phyloP scores from a whole-genome alignment of 2,797 vertebrate genomes.

The Enteromius anoplus region DNA sequence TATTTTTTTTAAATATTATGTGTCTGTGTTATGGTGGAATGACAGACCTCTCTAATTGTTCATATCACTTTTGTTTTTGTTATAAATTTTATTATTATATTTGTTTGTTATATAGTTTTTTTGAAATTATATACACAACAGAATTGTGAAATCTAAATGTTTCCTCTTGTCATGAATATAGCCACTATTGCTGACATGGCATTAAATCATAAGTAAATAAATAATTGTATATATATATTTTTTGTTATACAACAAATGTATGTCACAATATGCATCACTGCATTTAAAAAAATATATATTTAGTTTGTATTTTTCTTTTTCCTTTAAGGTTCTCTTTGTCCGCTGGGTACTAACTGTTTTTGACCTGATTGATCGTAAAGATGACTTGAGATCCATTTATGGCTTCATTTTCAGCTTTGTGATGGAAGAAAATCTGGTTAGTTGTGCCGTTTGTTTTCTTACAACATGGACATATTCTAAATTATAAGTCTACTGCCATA shows the following conservation, averaged over 20 bases:
- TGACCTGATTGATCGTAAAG: slow-evolving; percentile 91
- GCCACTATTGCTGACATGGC: too few species aligned
- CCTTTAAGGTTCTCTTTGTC: slow-evolving; percentile 85
- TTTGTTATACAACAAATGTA: background rate
- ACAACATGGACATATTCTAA: slow-evolving; percentile 56
- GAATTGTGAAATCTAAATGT: too few species aligned
- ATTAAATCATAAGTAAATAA: too few species aligned
- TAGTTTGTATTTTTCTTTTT: slow-evolving; percentile 31
- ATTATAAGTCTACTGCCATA: background rate
- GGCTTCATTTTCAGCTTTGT: slow-evolving; percentile 92
- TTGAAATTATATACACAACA: too few species aligned
- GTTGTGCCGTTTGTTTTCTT: background rate
- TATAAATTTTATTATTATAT: too few species aligned
- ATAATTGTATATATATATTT: background rate
- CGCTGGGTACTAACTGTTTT: slow-evolving; percentile 93
- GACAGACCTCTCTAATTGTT: background rate
- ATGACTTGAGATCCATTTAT: slow-evolving; percentile 86
- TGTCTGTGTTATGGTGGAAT: background rate
- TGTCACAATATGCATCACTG: background rate
- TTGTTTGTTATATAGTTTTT: too few species aligned
- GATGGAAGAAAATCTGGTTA: slow-evolving; percentile 86
- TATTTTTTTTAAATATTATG: background rate
- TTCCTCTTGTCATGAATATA: too few species aligned
- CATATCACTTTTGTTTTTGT: too few species aligned
- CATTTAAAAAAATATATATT: too few species aligned